Conservation (phyloP, 2,888 invertebrate genomes). For the Drosophila putrida region DNA sequence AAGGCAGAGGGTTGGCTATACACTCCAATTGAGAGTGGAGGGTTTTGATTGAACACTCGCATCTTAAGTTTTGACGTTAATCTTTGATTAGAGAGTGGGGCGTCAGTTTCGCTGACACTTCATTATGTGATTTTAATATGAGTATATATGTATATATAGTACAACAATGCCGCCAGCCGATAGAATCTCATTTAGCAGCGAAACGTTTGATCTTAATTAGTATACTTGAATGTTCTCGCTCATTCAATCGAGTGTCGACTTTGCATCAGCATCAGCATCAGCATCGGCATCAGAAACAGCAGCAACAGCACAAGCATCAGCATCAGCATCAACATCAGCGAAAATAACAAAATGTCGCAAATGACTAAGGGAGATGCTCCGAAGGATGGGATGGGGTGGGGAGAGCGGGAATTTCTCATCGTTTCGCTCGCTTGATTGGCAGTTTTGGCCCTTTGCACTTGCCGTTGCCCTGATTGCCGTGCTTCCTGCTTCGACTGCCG, state of each 20-base stretch:
- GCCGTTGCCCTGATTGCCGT: conserved; percentile 35
- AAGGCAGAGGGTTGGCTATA: not conserved
- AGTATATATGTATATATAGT: conserved; percentile 57
- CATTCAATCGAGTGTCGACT: conserved; percentile 67
- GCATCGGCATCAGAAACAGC: conserved; percentile 7
- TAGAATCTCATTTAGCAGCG: conserved; percentile 68
- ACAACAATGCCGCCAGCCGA: conserved; percentile 61
- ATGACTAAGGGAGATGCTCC: conserved; percentile 51
- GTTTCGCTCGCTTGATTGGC: conserved; percentile 60
- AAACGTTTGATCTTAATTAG: conserved; percentile 80
- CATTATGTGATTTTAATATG: conserved; percentile 78
- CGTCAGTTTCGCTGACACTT: conserved; percentile 74
- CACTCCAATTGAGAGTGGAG: conserved; percentile 32
- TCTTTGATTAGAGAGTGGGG: conserved; percentile 64
- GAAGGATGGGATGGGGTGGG: not conserved
- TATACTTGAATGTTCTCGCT: conserved; percentile 68
- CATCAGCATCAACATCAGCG: conserved; percentile 52
- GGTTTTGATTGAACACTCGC: conserved; percentile 74
- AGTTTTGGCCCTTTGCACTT: conserved; percentile 38
- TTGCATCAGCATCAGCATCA: conserved; percentile 64
- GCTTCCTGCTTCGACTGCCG: conserved; percentile 9
- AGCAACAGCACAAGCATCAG: not conserved
- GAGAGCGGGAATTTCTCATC: conserved; percentile 12
- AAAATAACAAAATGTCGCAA: conserved; percentile 78
- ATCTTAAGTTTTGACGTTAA: conserved; percentile 77